phyloP scores from a whole-genome alignment of 2,888 invertebrate genomes.

The Drosophila borealis region DNA sequence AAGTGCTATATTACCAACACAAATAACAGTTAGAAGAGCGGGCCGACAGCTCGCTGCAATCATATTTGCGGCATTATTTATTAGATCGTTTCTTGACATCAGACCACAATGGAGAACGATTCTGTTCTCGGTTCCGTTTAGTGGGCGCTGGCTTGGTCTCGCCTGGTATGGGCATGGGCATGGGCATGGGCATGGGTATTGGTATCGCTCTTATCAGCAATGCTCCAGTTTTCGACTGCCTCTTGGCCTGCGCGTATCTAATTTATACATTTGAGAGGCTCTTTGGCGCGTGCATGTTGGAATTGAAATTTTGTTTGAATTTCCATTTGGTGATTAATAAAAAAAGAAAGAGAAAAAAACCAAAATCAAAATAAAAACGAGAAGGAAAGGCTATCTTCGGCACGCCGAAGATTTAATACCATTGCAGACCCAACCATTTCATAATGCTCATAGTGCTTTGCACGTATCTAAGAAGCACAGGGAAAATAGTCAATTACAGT shows the following conservation, averaged over 20 bases:
- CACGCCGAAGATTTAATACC: too few relatives aligned
- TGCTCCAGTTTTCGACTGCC: conserved; percentile 48
- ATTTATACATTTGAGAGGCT: conserved; percentile 23
- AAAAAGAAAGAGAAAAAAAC: conserved; percentile 13
- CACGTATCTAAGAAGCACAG: too few relatives aligned
- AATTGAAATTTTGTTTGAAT: conserved; percentile 15
- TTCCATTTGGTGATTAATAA: conserved; percentile 53
- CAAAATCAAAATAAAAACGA: conserved; percentile 28
- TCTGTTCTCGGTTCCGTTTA: neutral
- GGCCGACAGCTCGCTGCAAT: conserved; percentile 25
- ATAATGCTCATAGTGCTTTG: too few relatives aligned
- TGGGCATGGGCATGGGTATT: neutral
- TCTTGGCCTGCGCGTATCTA: conserved; percentile 35
- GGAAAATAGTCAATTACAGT: too few relatives aligned
- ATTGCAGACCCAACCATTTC: too few relatives aligned
- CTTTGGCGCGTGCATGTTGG: conserved; percentile 29
- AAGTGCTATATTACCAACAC: conserved; percentile 6
- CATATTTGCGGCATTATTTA: conserved; percentile 48
- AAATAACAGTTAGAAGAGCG: neutral
- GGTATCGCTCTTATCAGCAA: conserved; percentile 44
- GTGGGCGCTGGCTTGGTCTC: neutral
- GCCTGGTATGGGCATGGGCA: conserved; percentile 2
- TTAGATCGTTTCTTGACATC: conserved; percentile 48
- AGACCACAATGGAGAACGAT: neutral
- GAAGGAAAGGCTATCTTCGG: too few relatives aligned